Evolutionary conservation across 2,113 vertebrate genomes (phyloP).

Genomic region (Stegostoma tigrinum): DNA sequence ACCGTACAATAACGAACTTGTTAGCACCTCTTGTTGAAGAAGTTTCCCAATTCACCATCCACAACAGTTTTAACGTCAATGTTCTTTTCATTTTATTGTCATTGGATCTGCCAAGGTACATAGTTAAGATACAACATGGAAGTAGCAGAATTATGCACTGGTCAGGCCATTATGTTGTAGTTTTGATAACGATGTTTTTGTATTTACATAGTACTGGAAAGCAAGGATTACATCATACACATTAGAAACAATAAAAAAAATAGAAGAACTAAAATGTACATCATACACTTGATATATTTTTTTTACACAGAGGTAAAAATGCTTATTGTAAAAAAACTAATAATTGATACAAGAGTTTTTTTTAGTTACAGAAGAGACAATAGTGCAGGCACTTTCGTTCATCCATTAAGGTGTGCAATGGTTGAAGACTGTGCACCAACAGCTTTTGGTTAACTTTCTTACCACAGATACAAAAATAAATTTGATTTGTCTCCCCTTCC

Average conservation of each 20-base stretch:
- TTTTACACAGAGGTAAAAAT: constrained; percentile 95
- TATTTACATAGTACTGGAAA: constrained; percentile 87
- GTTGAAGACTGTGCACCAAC: constrained; percentile 56
- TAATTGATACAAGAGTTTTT: constrained; percentile 73
- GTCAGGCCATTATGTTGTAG: constrained; percentile 45
- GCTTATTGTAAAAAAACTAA: constrained; percentile 71
- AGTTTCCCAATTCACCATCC: constrained; percentile 39
- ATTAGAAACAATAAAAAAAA: constrained; percentile 90
- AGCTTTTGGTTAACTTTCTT: constrained; percentile 68
- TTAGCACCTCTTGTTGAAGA: not conserved
- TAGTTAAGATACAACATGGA: constrained; percentile 46
- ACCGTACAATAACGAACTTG: not conserved
- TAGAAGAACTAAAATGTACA: constrained; percentile 90
- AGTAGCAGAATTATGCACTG: constrained; percentile 51
- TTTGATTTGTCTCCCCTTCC: constrained; percentile 55
- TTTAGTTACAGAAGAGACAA: constrained; percentile 71
- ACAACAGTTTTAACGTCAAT: not conserved
- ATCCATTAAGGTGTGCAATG: constrained; percentile 77
- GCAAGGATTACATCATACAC: constrained; percentile 85
- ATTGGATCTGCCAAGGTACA: constrained; percentile 34
- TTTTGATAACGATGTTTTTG: constrained; percentile 67
- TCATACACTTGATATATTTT: constrained; percentile 91
- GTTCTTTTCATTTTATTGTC: constrained; percentile 37
- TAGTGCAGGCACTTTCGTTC: constrained; percentile 82
- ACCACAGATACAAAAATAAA: constrained; percentile 79